Conservation (phyloP, 2,113 vertebrate genomes). For the Mobula birostris region DNA sequence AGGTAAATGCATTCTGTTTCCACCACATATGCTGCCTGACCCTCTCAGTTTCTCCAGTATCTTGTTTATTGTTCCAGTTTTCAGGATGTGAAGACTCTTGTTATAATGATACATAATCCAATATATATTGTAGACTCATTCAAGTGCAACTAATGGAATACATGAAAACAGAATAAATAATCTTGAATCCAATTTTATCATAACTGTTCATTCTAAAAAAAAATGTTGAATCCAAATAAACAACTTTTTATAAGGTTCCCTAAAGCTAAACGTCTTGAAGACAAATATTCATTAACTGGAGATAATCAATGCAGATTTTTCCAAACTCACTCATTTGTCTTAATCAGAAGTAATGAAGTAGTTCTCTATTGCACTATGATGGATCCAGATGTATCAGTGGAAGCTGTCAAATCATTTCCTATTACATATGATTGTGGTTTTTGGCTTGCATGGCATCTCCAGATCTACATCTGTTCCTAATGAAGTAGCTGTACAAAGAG, state of each 20-base stretch:
- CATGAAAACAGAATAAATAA: not conserved
- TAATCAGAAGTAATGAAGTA: slow-evolving; percentile 37
- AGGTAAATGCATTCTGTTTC: too few relatives aligned
- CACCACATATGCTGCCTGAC: too few relatives aligned
- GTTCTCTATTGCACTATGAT: slow-evolving; percentile 14
- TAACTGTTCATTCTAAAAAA: not conserved
- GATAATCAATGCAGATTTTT: slow-evolving; percentile 26
- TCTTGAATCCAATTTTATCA: not conserved
- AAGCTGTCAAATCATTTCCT: slow-evolving; percentile 25
- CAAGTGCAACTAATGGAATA: not conserved
- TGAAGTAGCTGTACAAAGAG: slow-evolving; percentile 37
- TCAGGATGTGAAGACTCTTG: too few relatives aligned
- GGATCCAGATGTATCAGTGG: slow-evolving; percentile 34
- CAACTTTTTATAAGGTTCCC: not conserved
- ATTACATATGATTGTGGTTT: slow-evolving; percentile 35
- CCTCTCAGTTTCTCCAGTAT: too few relatives aligned
- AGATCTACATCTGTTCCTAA: slow-evolving; percentile 34
- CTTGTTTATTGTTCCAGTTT: too few relatives aligned
- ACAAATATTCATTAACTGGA: slow-evolving; percentile 25
- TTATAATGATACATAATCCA: not conserved
- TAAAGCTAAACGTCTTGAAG: not conserved
- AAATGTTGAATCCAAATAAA: slow-evolving; percentile 17
- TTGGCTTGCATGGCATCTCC: slow-evolving; percentile 29
- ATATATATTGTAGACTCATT: not conserved
- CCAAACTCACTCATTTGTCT: slow-evolving; percentile 28